Percentiles rank a stretch among this genome's conserved stretches.
Evolutionary conservation across 2,888 invertebrate species (phyloP).

Genomic region (Drosophila suboccidentalis): DNA sequence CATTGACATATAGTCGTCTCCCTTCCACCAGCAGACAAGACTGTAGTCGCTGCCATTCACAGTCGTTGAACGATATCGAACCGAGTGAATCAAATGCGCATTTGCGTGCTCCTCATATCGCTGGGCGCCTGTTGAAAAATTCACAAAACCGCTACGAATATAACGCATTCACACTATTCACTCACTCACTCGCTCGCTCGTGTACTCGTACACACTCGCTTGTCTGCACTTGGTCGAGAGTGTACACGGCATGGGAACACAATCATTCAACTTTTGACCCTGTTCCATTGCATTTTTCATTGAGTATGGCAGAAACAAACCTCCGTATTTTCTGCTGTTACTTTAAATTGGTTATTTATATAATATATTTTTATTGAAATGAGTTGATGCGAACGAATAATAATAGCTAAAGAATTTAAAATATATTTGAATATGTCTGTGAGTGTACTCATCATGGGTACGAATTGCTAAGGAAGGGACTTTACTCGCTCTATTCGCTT

Average conservation of each 20-base stretch:
- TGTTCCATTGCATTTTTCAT: not conserved
- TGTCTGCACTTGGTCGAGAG: constrained; percentile 29
- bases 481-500: not conserved
- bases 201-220: constrained; percentile 48
- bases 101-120: constrained; percentile 3
- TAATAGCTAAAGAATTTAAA: not conserved
- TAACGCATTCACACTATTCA: constrained; percentile 78
- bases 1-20: constrained; percentile 49
- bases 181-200: constrained; percentile 71
- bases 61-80: constrained; percentile 26
- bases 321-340: no score
- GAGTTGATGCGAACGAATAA: no score
- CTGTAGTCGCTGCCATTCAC: constrained; percentile 40
- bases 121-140: constrained; percentile 82
- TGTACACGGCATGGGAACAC: constrained; percentile 26
- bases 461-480: not conserved
- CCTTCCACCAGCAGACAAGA: constrained; percentile 30
- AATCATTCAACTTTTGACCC: constrained; percentile 12
- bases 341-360: not conserved
- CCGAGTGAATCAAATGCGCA: constrained; percentile 35
- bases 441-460: constrained; percentile 1
- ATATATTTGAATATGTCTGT: constrained; percentile 5
- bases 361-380: not conserved
- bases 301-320: not conserved
- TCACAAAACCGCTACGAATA: constrained; percentile 84